Evolutionary conservation across 2,797 vertebrate genomes (phyloP).

Genomic region (Todus mexicanus): DNA sequence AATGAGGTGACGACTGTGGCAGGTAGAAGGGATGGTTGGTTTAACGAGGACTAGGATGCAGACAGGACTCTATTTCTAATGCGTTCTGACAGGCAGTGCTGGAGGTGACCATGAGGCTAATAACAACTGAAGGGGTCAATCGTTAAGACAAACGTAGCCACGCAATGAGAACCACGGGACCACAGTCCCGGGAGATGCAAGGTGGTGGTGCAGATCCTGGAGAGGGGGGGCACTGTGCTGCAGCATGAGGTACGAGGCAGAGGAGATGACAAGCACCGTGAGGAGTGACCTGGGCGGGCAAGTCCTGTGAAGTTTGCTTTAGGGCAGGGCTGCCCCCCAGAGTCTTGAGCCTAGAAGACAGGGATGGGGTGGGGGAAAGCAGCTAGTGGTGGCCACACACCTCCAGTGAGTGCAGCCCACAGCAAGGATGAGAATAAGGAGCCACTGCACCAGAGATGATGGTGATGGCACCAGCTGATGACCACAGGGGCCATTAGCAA

Average conservation of each 20-base stretch:
- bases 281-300: neutral
- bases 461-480: neutral
- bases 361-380: neutral
- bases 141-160: neutral
- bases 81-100: neutral
- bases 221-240: neutral
- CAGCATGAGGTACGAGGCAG: neutral
- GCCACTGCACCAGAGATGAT: neutral
- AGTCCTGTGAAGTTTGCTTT: neutral
- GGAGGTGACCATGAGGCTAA: conserved; percentile 29
- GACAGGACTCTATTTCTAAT: conserved; percentile 22
- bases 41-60: conserved; percentile 37
- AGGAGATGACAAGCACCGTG: neutral
- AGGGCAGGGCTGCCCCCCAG: neutral
- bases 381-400: neutral
- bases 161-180: neutral
- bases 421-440: neutral
- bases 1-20: conserved; percentile 57
- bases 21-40: conserved; percentile 38
- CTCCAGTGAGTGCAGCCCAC: neutral
- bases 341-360: neutral
- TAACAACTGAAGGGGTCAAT: conserved; percentile 43
- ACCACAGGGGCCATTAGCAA: neutral
- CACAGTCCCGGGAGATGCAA: neutral
- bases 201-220: neutral